A percentile compares a stretch with the other conserved stretches of the same genome.
Conservation (phyloP, 2,888 invertebrate species). For the Eupithecia exiguata region DNA sequence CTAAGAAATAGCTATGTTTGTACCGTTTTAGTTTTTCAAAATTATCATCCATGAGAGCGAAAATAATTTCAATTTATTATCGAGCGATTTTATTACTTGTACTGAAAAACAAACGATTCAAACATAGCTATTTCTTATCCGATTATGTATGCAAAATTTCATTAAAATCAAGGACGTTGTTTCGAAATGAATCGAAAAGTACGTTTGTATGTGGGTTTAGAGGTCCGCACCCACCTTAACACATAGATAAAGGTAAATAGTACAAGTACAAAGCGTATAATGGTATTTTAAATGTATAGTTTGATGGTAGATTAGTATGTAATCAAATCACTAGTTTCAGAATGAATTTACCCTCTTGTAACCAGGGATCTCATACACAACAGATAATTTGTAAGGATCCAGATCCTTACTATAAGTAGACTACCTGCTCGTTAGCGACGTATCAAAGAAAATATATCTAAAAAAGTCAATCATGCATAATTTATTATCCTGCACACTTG, state of each 20-base stretch:
- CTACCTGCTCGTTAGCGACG: background rate
- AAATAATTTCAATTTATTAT: too few species aligned
- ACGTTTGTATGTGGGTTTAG: too few species aligned
- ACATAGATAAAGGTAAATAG: background rate
- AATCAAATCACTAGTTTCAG: conserved; percentile 14
- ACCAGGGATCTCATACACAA: background rate
- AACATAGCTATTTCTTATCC: too few species aligned
- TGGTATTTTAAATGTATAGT: conserved; percentile 7
- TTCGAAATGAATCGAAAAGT: too few species aligned
- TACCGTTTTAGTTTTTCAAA: too few species aligned
- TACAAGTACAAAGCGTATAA: conserved; percentile 11
- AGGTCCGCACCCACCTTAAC: too few species aligned
- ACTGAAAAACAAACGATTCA: too few species aligned
- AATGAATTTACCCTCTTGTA: background rate
- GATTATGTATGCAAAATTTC: too few species aligned
- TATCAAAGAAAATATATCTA: background rate
- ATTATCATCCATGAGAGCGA: too few species aligned
- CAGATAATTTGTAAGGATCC: background rate
- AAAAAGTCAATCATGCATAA: background rate
- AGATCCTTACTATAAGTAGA: background rate
- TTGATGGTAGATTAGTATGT: background rate
- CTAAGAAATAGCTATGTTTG: too few species aligned
- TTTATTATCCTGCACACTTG: background rate
- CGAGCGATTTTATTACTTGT: too few species aligned
- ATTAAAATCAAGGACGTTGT: too few species aligned